phyloP scores from a whole-genome alignment of 1,140 invertebrate genomes.

The Aphelenchoides fujianensis region DNA sequence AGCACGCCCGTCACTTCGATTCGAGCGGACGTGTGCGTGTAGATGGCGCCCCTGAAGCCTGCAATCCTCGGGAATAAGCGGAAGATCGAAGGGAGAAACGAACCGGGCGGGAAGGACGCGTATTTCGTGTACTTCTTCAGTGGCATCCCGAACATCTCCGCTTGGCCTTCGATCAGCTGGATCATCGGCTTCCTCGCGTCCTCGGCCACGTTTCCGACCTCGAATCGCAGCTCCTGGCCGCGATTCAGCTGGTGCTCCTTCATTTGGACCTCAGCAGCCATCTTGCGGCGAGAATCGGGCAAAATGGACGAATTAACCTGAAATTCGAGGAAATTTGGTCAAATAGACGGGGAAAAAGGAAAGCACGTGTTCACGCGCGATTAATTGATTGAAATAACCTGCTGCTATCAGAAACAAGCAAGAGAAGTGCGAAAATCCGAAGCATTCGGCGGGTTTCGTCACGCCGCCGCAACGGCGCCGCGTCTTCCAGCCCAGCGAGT shows the following conservation, averaged over 20 bases:
- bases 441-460: too few species aligned
- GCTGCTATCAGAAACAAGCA: too few species aligned
- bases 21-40: slow-evolving; percentile 89
- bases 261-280: too few species aligned
- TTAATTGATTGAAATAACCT: too few species aligned
- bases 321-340: too few species aligned
- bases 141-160: slow-evolving; percentile 95
- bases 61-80: slow-evolving; percentile 11
- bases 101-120: slow-evolving; percentile 73
- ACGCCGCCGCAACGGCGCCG: too few species aligned
- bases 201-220: slow-evolving; percentile 31
- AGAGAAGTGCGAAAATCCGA: too few species aligned
- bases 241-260: neutral
- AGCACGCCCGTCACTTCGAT: slow-evolving; percentile 69
- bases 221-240: slow-evolving; percentile 47
- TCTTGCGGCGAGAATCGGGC: too few species aligned
- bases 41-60: slow-evolving; percentile 90
- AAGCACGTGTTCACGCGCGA: too few species aligned
- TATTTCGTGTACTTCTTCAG: slow-evolving; percentile 88
- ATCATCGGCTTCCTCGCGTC: slow-evolving; percentile 50
- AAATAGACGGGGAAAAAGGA: too few species aligned
- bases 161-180: slow-evolving; percentile 70
- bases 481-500: too few species aligned
- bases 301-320: too few species aligned
- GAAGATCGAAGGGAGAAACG: slow-evolving; percentile 24